These are phyloP conservation scores for Hydractinia symbiolongicarpus DNA, from an alignment of 30 jellyfish, hydroid and myxozoan genomes.

Conservation along the genomic window DNA sequence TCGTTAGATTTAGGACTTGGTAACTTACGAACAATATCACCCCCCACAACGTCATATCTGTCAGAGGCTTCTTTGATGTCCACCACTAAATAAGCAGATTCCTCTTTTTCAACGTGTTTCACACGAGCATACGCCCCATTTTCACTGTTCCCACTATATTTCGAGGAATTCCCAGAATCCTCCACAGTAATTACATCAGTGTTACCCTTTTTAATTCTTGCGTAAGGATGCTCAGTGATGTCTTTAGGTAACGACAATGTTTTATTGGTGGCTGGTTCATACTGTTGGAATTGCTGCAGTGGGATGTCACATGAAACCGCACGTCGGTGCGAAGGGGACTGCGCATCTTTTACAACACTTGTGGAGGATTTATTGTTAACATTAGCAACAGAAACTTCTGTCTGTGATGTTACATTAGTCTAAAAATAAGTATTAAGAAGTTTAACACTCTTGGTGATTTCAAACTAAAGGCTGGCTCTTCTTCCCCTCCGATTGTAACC, in stretches of 20 bases:
- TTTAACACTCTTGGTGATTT: too few relatives aligned
- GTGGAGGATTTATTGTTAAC: too few relatives aligned
- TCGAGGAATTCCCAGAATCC: not conserved
- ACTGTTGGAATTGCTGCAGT: not conserved
- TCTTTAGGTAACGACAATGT: not conserved
- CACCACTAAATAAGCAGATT: slow-evolving; percentile 27
- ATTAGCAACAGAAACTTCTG: too few relatives aligned
- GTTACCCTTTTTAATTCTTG: not conserved
- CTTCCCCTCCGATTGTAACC: too few relatives aligned
- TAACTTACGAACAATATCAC: slow-evolving; percentile 33
- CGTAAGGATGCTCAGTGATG: not conserved
- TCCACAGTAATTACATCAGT: not conserved
- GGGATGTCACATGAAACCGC: not conserved
- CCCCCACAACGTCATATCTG: slow-evolving; percentile 23
- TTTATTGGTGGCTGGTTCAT: not conserved
- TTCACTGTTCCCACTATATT: slow-evolving; percentile 17
- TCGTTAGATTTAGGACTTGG: not conserved
- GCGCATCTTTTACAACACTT: too few relatives aligned
- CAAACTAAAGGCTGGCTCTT: too few relatives aligned
- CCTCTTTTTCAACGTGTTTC: slow-evolving; percentile 33
- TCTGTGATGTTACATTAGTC: too few relatives aligned
- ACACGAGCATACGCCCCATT: slow-evolving; percentile 18
- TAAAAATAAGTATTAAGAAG: too few relatives aligned
- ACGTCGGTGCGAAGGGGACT: too few relatives aligned
- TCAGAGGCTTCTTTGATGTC: slow-evolving; percentile 6